A percentile compares a stretch with the other conserved stretches of the same genome.
phyloP scores from a whole-genome alignment of 2,797 vertebrate species.

The Knipowitschia caucasica region DNA sequence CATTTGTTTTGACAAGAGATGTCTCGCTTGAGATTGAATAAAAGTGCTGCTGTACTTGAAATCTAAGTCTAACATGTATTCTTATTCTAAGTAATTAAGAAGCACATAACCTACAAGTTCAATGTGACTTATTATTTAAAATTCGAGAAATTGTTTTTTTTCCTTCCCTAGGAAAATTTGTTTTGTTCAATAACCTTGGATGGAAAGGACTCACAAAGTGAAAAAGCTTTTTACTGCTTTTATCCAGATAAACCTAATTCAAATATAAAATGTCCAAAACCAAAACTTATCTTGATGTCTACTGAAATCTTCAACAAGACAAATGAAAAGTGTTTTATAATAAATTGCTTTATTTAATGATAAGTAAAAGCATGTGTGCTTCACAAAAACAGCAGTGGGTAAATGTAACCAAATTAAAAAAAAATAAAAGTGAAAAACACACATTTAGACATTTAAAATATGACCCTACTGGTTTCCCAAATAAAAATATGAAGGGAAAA shows the following conservation, averaged over 20 bases:
- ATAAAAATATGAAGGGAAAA: no score
- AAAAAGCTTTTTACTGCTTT: background rate
- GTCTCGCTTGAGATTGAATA: no score
- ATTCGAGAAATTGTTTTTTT: background rate
- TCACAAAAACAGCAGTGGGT: background rate
- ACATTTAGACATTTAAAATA: no score
- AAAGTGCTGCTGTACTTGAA: no score
- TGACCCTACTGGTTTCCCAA: no score
- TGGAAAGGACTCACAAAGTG: background rate
- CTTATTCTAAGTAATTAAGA: no score
- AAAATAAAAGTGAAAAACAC: no score
- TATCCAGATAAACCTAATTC: background rate
- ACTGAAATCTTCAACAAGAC: background rate
- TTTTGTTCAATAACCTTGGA: background rate
- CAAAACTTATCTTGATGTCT: background rate
- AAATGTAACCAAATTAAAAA: background rate
- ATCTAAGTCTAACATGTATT: no score
- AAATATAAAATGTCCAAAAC: background rate
- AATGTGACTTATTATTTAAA: no score
- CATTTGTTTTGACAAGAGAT: no score
- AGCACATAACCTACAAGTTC: no score
- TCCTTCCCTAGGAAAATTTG: background rate
- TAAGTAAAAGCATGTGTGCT: background rate
- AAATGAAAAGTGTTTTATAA: background rate
- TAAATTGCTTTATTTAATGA: background rate